Evolutionary conservation across 2,797 vertebrate genomes (phyloP).

Genomic region (Nannoperca australis): DNA sequence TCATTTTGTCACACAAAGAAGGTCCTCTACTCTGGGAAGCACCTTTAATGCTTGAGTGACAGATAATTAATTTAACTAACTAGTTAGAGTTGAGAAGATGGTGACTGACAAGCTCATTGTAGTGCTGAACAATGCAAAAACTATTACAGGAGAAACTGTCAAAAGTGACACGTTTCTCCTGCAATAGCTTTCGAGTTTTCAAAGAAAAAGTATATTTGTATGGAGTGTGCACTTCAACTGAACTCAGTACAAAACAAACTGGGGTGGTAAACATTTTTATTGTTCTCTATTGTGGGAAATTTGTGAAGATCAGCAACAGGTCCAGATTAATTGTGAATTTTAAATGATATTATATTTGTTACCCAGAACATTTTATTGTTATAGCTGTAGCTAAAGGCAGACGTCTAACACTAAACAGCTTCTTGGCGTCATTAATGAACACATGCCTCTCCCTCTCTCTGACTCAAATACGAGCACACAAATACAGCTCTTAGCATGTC

Average conservation of each 20-base stretch:
- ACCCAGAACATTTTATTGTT: conserved; percentile 38
- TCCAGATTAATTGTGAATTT: conserved; percentile 52
- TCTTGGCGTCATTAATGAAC: conserved; percentile 36
- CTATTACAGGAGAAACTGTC: background rate
- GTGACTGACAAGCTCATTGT: background rate
- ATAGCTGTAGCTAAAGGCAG: conserved; percentile 34
- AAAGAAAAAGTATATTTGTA: conserved; percentile 33
- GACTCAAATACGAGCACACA: conserved; percentile 20
- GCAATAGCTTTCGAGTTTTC: too few species aligned
- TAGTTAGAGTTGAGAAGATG: conserved; percentile 5
- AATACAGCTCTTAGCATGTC: conserved; percentile 1
- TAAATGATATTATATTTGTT: conserved; percentile 42
- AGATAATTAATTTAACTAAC: conserved; percentile 16
- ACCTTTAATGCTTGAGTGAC: conserved; percentile 22
- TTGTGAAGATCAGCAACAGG: conserved; percentile 32
- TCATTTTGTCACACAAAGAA: conserved; percentile 21
- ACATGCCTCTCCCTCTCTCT: background rate
- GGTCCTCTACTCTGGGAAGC: background rate
- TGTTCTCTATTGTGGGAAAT: conserved; percentile 49
- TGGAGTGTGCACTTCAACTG: conserved; percentile 22
- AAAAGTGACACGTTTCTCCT: too few species aligned
- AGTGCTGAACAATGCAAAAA: background rate
- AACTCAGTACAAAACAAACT: conserved; percentile 44
- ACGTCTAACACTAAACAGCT: conserved; percentile 45
- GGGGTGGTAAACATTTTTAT: conserved; percentile 47